Base-by-base conservation (phyloP, 2,888 invertebrate species). In the Gortyna flavago region DNA sequence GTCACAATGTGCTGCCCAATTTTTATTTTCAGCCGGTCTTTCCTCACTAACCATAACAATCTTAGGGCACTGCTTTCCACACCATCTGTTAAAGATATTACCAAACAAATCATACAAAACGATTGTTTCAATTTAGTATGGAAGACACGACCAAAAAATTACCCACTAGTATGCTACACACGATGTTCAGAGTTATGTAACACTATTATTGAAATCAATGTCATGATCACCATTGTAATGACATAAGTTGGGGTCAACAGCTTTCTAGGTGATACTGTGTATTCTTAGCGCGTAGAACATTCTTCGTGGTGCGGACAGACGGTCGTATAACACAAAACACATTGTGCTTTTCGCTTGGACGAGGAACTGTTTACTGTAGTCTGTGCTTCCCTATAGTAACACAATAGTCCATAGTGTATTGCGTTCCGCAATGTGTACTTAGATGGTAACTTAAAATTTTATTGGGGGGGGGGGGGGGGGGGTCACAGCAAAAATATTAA, bases 171-270 rank as follows among this genome's bases (percentile, higher is more conserved):
- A 84, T 77, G 66, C 75, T 18, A 57, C 64, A 59, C 69, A 54
- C 21, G 57, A 29, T 51, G 0, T 75, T 74, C 54, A 0, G 21
- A 18, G 35, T 84, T 84, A 85, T 61, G 59, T 85, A 84, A 84
- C 62, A 81, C 72, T 59, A 77, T 69, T 80, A 74, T 74, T 62
- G 61, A 80, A 83, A 70, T 85, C 54, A 77, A 75, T 77, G 85
- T 66, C 73, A 75, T 61, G 77, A 44, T 85, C 77, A 72, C 38
- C 72, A 81, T 85, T 67, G 44, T 77, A 66, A 75, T 77, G 72
- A 57, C 21, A 64, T 64, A 68, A 48, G 35, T 62, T 11, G 69
- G 59, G 54, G 80, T 72, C 79, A 74, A 75, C 44, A 66, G 59
- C 70, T 71, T 79, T 54, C 61, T 79, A 51, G 29, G 57, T 61